These are phyloP conservation scores for Acropternis orthonyx DNA, from an alignment of 2,797 vertebrate genomes.

Conservation along the genomic window DNA sequence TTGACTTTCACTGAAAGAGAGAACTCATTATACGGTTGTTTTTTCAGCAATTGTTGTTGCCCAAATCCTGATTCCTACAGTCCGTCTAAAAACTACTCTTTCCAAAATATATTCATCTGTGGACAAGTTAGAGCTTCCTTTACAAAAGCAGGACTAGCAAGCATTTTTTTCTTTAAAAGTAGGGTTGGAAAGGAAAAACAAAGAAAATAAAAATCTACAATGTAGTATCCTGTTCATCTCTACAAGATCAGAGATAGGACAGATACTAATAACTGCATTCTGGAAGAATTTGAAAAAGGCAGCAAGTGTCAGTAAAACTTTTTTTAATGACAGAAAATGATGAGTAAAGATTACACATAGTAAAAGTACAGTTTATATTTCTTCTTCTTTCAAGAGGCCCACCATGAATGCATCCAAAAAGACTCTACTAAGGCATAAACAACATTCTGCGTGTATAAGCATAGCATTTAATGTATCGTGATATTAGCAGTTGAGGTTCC, in stretches of 20 bases:
- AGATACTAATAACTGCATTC: background rate
- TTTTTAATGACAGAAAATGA: background rate
- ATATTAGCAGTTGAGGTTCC: background rate
- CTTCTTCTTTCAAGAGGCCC: background rate
- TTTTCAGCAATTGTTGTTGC: background rate
- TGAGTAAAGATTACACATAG: background rate
- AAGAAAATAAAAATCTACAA: background rate
- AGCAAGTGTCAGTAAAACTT: background rate
- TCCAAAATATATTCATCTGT: background rate
- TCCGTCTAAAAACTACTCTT: background rate
- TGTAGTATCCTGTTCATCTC: background rate
- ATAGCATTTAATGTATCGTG: background rate
- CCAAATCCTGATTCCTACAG: background rate
- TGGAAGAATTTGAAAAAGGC: background rate
- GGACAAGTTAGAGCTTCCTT: background rate
- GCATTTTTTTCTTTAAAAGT: conserved; percentile 4
- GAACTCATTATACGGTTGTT: background rate
- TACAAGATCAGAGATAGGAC: background rate
- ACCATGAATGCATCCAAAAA: background rate
- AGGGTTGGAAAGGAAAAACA: background rate
- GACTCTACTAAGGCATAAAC: background rate
- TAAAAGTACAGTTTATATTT: background rate
- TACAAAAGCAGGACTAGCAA: background rate
- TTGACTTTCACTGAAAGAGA: background rate
- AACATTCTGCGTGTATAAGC: background rate